Evolutionary conservation across 2,113 vertebrate species (phyloP).

Genomic region (Thomomys bottae): DNA sequence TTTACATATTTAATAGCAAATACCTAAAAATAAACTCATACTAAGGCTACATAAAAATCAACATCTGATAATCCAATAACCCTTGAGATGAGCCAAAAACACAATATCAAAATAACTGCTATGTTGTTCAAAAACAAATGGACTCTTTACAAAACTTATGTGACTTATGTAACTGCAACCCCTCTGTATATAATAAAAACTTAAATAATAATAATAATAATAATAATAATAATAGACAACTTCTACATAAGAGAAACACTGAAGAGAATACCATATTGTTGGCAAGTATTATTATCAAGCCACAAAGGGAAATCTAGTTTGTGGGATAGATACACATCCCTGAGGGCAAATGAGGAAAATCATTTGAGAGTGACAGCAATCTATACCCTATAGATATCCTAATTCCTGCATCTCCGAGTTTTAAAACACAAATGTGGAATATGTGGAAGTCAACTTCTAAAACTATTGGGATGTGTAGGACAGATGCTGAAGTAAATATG

Average conservation of each 20-base stretch:
- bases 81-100: not conserved
- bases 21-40: not conserved
- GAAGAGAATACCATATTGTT: not conserved
- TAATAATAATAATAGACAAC: not conserved
- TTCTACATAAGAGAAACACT: not conserved
- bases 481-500: not conserved
- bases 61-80: not conserved
- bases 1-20: not conserved
- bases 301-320: not conserved
- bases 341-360: not conserved
- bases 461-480: not conserved
- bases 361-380: not conserved
- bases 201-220: not conserved
- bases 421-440: not conserved
- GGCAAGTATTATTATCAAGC: not conserved
- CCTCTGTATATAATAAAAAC: no score
- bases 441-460: not conserved
- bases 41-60: not conserved
- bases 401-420: not conserved
- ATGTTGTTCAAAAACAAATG: no score
- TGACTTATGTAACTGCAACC: no score
- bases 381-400: not conserved
- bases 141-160: no score
- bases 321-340: not conserved
- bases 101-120: not conserved